Conservation (phyloP, 2,888 invertebrate genomes). For the Coelinius sp. region DNA sequence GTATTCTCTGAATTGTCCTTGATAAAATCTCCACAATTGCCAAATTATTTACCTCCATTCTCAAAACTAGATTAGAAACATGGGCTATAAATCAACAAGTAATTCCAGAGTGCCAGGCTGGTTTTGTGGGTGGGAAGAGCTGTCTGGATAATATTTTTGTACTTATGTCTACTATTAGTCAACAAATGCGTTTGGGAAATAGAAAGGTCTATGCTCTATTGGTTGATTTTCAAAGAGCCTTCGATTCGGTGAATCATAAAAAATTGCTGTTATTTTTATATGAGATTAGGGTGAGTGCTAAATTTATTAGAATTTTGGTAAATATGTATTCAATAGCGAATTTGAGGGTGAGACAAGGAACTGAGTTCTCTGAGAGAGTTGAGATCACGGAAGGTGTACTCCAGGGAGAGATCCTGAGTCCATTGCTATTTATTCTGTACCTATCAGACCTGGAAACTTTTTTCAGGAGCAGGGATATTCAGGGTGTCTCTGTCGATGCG, state of each 20-base stretch:
- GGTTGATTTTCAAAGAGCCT: conserved; percentile 44
- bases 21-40: no score
- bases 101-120: conserved; percentile 37
- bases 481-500: conserved; percentile 40
- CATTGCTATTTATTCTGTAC: conserved; percentile 36
- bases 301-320: conserved; percentile 13
- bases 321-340: conserved; percentile 25
- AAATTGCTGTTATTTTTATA: conserved; percentile 35
- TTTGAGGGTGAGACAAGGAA: conserved; percentile 36
- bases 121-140: conserved; percentile 36
- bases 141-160: conserved; percentile 33
- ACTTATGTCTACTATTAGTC: conserved; percentile 20
- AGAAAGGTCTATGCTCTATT: conserved; percentile 32
- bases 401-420: conserved; percentile 40
- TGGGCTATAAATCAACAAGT: conserved; percentile 38
- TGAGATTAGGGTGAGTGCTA: conserved; percentile 12
- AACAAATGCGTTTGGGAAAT: conserved; percentile 22
- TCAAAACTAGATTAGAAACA: conserved; percentile 22
- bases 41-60: conserved; percentile 44
- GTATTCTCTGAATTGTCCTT: no score
- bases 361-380: conserved; percentile 17
- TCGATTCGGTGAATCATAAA: conserved; percentile 35
- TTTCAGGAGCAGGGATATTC: conserved; percentile 24
- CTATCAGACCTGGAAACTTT: conserved; percentile 39
- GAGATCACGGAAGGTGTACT: conserved; percentile 39